Conservation (phyloP, 2,797 vertebrate genomes). For the Ptychobarbus kaznakovi region DNA sequence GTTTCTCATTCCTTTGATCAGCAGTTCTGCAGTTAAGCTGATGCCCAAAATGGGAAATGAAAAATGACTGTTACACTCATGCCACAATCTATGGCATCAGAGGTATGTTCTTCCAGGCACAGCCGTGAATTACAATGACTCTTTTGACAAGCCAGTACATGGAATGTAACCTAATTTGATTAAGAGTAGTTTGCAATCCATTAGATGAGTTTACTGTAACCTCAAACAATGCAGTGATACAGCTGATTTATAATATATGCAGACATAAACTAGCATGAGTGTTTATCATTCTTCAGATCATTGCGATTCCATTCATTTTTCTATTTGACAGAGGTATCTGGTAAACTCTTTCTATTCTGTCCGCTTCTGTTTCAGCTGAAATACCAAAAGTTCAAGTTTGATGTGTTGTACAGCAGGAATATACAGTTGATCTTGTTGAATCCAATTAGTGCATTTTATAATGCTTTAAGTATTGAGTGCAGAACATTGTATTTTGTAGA, state of each 20-base stretch:
- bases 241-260: not conserved
- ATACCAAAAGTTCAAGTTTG: not conserved
- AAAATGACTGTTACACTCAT: not conserved
- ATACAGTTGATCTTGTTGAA: not conserved
- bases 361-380: not conserved
- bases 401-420: not conserved
- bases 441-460: not conserved
- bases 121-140: not conserved
- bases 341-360: conserved; percentile 1
- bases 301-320: not conserved
- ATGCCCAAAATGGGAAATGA: conserved; percentile 7
- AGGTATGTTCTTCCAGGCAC: not conserved
- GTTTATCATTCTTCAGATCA: conserved; percentile 19
- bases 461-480: not conserved
- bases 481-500: not conserved
- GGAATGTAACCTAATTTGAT: conserved; percentile 31
- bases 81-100: not conserved
- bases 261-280: conserved; percentile 7
- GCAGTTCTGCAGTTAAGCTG: not conserved
- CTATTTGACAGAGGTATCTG: not conserved
- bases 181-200: not conserved
- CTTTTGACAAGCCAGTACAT: not conserved
- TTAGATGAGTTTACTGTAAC: conserved; percentile 13
- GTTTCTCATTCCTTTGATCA: conserved; percentile 2
- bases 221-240: not conserved